These are phyloP conservation scores for Druon quercuslanigerum DNA, from an alignment of 1,140 invertebrate species.

Conservation along the genomic window DNA sequence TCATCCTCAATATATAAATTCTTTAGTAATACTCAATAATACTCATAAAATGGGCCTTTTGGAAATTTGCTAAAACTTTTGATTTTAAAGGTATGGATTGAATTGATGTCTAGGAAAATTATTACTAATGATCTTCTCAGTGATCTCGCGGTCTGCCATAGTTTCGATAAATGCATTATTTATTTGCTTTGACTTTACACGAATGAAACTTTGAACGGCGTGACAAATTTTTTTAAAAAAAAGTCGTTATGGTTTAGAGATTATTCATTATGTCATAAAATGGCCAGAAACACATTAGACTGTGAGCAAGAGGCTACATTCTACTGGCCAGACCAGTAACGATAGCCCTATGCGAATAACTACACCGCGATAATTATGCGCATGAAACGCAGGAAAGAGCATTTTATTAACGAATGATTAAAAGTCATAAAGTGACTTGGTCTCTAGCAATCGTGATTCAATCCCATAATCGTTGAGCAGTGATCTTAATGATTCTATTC, in stretches of 20 bases:
- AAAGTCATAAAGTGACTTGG: background rate
- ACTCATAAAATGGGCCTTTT: too few relatives aligned
- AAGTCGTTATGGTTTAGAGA: constrained; percentile 1
- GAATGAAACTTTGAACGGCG: background rate
- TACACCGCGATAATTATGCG: background rate
- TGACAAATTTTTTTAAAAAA: background rate
- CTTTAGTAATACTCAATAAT: too few relatives aligned
- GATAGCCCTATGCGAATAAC: background rate
- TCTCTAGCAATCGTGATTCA: background rate
- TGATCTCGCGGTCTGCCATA: too few relatives aligned
- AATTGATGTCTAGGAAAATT: too few relatives aligned
- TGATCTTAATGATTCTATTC: constrained; percentile 49
- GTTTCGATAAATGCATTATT: too few relatives aligned
- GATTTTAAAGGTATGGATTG: too few relatives aligned
- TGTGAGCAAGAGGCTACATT: background rate
- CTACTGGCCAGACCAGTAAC: background rate
- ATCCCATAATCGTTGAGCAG: background rate
- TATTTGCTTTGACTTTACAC: too few relatives aligned
- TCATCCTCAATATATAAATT: too few relatives aligned
- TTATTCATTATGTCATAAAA: constrained; percentile 10
- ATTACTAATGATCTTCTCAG: too few relatives aligned
- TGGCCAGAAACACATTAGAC: constrained; percentile 6
- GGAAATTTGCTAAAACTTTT: too few relatives aligned
- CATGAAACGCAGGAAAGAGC: background rate
- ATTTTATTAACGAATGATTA: background rate